A percentile compares a stretch with the other conserved stretches of the same genome.
Evolutionary conservation across 1,140 invertebrate genomes (phyloP).

Genomic region (Nephila pilipes): DNA sequence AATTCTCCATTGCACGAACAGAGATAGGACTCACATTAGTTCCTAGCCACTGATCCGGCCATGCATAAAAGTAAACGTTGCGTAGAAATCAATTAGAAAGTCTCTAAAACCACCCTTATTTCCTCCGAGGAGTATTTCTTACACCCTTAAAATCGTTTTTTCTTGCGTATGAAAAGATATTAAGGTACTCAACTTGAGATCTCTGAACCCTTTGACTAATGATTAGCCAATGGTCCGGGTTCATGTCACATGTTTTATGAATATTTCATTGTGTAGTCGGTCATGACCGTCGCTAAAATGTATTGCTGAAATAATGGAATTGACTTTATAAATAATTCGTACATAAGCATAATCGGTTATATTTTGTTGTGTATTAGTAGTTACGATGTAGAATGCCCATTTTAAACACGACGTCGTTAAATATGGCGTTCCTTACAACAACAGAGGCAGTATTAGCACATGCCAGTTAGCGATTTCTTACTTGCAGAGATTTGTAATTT

Average conservation of each 20-base stretch:
- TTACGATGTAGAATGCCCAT: no score
- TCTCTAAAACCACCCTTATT: neutral
- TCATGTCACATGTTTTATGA: neutral
- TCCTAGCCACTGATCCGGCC: neutral
- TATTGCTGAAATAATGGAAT: no score
- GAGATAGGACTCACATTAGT: neutral
- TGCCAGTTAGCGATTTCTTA: no score
- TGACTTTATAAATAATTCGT: no score
- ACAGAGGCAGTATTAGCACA: no score
- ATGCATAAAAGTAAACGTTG: neutral
- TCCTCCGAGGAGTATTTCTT: neutral
- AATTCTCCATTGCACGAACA: no score
- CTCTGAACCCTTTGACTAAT: neutral
- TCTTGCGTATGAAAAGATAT: neutral
- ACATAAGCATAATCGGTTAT: no score
- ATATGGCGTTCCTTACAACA: no score
- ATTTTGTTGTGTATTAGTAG: no score
- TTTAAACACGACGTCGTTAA: no score
- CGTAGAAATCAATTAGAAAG: constrained; percentile 2
- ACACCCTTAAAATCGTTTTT: neutral
- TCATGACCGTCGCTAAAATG: no score
- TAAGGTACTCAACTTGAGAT: neutral
- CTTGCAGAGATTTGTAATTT: no score
- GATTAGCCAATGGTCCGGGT: neutral
- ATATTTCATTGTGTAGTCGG: neutral